A percentile compares a stretch with the other conserved stretches of the same genome.
phyloP scores from a whole-genome alignment of 30 jellyfish, hydroid and myxozoan genomes.

The Mastigias papua region DNA sequence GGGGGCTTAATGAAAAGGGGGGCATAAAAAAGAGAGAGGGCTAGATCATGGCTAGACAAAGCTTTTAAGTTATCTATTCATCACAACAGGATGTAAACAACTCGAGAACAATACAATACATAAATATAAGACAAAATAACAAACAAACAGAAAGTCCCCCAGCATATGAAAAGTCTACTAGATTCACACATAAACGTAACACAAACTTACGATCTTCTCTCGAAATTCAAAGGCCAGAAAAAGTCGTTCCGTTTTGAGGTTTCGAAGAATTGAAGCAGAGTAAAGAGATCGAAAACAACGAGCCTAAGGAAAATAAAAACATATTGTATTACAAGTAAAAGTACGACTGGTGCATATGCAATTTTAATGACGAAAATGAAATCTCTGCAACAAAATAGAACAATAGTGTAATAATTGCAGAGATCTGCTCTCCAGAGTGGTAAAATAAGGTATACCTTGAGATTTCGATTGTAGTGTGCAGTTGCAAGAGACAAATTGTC shows the following conservation, averaged over 20 bases:
- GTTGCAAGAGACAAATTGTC: background rate
- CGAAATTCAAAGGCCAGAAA: slow-evolving; percentile 35
- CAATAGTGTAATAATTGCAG: background rate
- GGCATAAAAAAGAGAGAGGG: no score
- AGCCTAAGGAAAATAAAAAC: slow-evolving; percentile 9
- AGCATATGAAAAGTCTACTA: background rate
- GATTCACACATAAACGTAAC: no score
- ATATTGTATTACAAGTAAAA: no score
- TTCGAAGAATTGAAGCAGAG: slow-evolving; percentile 22
- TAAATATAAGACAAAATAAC: background rate
- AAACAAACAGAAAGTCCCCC: background rate
- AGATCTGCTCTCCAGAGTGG: no score
- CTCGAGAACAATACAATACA: no score
- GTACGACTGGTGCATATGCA: no score
- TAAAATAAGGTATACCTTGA: slow-evolving; percentile 45
- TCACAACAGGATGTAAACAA: no score
- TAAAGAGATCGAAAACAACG: slow-evolving; percentile 11
- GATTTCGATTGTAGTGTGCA: slow-evolving; percentile 11
- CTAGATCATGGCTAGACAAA: no score
- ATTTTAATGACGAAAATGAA: no score
- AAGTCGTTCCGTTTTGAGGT: slow-evolving; percentile 16
- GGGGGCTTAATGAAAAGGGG: no score
- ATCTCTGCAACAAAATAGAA: no score
- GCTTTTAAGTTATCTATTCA: no score
- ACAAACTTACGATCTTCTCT: slow-evolving; percentile 15